phyloP scores from a whole-genome alignment of 2,888 invertebrate genomes.

The Morpho achilles region DNA sequence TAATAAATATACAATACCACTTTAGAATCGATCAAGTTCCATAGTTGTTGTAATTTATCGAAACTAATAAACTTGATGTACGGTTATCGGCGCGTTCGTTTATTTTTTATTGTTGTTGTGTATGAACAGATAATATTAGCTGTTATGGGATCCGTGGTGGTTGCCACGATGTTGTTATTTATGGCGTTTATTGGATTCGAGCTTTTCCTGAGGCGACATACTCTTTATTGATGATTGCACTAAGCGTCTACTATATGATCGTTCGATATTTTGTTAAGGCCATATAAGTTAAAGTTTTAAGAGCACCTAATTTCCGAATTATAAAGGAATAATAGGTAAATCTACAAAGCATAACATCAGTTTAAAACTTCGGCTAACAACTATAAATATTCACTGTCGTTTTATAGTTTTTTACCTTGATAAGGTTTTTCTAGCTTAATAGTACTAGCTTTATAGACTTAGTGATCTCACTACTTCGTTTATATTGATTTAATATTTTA shows the following conservation, averaged over 20 bases:
- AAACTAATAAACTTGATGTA: slow-evolving; percentile 75
- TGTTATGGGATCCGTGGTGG: slow-evolving; percentile 59
- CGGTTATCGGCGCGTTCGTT: slow-evolving; percentile 64
- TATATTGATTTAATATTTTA: too few species aligned
- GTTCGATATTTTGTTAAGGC: slow-evolving; percentile 21
- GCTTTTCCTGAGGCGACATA: slow-evolving; percentile 71
- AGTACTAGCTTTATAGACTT: too few species aligned
- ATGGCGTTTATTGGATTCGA: slow-evolving; percentile 66
- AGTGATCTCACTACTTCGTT: too few species aligned
- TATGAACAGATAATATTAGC: slow-evolving; percentile 55
- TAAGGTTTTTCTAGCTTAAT: too few species aligned
- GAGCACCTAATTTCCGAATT: too few species aligned
- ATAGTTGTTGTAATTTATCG: slow-evolving; percentile 72
- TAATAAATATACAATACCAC: slow-evolving; percentile 74
- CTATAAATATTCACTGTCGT: too few species aligned
- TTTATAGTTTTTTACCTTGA: too few species aligned
- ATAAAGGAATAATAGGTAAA: too few species aligned
- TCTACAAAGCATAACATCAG: too few species aligned
- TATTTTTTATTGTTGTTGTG: slow-evolving; percentile 48
- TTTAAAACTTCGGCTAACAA: too few species aligned
- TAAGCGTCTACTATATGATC: slow-evolving; percentile 35
- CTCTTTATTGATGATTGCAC: slow-evolving; percentile 34
- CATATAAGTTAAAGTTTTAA: neutral
- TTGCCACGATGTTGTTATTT: slow-evolving; percentile 72
- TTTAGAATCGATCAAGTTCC: slow-evolving; percentile 74